Conservation (phyloP, 2,797 vertebrate species). For the Myioborus miniatus region DNA sequence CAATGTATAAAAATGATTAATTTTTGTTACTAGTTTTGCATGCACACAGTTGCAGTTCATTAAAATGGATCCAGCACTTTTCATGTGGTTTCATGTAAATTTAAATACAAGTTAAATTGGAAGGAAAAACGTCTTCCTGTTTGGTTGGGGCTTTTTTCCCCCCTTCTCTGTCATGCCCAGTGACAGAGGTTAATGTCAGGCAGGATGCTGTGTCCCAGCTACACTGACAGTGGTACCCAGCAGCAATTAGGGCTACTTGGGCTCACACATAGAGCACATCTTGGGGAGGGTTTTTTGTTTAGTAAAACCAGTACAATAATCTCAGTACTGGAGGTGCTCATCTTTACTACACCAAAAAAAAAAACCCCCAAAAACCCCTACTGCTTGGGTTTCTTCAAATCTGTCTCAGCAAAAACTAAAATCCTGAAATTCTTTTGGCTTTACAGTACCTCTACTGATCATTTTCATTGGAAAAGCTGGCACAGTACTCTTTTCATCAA, state of each 20-base stretch:
- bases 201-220: background rate
- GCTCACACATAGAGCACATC: background rate
- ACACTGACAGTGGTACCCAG: background rate
- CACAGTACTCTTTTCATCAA: background rate
- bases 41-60: background rate
- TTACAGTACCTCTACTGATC: background rate
- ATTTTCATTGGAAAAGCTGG: background rate
- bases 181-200: background rate
- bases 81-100: background rate
- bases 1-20: background rate
- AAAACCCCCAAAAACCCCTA: background rate
- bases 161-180: too few relatives aligned
- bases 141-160: too few relatives aligned
- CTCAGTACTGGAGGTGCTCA: background rate
- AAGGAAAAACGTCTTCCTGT: fast-evolving
- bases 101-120: background rate
- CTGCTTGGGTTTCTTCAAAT: background rate
- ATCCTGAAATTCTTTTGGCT: background rate
- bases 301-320: background rate
- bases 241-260: background rate
- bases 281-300: fast-evolving
- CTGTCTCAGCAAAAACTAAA: background rate
- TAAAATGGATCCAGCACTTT: background rate
- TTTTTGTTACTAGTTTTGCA: background rate
- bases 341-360: background rate